Base-by-base conservation (phyloP, 2,888 invertebrate species). In the Cinara cedri region DNA sequence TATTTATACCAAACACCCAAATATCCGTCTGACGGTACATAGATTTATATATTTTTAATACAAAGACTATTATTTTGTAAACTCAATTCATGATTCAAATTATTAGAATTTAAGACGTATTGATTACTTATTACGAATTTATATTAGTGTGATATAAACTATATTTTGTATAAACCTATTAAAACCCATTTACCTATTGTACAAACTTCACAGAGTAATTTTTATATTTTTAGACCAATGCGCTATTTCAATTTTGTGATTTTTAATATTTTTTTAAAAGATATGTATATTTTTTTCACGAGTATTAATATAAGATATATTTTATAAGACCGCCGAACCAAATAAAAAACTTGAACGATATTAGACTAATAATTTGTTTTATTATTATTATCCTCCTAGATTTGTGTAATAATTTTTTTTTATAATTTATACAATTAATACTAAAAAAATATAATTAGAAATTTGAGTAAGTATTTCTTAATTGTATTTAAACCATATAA, bases 101-200 rank as follows among this genome's bases (percentile, higher is more conserved):
- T n/a, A n/a, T n/a, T 55, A 75, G 44, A 65, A 54, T 75, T n/a
- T 76, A 66, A 75, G 65, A 55, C n/a, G 10, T 54, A 14, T 63
- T 74, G 21, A 63, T 54, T 24, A 76, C 55, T 66, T 57, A 4
- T 76, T 55, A 76, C 75, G 75, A 76, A 76, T 76, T 76, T 66
- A 66, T 66, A 65, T 14, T 42, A 54, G 3, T 54, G 24, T 54
- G 24, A 75, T 51, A 65, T 0, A 54, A 75, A 44, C 11, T 42
- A 34, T n/a, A 26, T 46, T 54, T 24, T 68, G 26, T 70, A 70
- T 13, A 51, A 54, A 34, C 34, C 34, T 34, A 34, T 34, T 34
- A 34, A 34, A 34, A 34, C 34, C 34, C 34, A 34, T 34, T 34
- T 34, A 34, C 34, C 51, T 54, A 34, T 62, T 44, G 44, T 46